Conservation (phyloP, 2,113 vertebrate species). For the Saguinus imperator region DNA sequence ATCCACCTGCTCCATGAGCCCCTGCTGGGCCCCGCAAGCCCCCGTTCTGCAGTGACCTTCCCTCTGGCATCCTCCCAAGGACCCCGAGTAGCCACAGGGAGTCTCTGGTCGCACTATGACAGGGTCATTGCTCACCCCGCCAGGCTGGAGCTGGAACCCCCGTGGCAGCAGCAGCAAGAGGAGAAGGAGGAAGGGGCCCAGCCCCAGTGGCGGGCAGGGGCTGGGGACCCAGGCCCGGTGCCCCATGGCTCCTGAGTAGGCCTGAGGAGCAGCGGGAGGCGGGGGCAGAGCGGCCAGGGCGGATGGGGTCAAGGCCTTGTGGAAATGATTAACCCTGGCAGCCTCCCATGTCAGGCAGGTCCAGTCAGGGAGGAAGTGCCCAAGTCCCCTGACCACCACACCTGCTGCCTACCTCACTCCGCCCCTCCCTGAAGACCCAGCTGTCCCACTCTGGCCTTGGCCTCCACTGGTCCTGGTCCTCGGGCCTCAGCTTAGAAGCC, state of each 20-base stretch:
- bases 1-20: accelerated
- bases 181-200: conserved; percentile 28
- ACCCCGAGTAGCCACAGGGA: not conserved
- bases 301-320: conserved; percentile 40
- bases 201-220: accelerated
- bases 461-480: not conserved
- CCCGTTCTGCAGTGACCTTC: not conserved
- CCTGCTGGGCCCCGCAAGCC: not conserved
- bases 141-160: not conserved
- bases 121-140: conserved; percentile 48
- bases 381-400: accelerated
- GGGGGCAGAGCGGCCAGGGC: not conserved
- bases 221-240: not conserved
- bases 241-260: conserved; percentile 56
- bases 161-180: not conserved
- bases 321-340: conserved; percentile 71
- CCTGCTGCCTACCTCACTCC: not conserved
- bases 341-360: not conserved
- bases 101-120: accelerated
- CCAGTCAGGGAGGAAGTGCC: not conserved
- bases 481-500: not conserved
- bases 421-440: not conserved
- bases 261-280: not conserved
- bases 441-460: not conserved
- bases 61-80: not conserved